A percentile compares a stretch with the other conserved stretches of the same genome.
Conservation (phyloP, 2,888 invertebrate species). For the Drosophila helvetica region DNA sequence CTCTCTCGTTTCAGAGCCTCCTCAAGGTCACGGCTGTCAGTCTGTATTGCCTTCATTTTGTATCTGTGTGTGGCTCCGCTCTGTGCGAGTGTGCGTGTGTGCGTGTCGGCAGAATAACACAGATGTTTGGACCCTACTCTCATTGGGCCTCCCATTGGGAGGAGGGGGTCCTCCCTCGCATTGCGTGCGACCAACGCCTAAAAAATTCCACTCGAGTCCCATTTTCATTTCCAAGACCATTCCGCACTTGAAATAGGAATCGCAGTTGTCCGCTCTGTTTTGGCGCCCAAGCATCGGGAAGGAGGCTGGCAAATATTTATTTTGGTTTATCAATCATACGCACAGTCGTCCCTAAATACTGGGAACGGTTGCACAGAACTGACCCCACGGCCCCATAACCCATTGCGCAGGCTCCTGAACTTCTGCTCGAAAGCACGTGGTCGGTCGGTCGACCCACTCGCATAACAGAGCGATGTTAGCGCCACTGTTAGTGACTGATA, state of each 20-base stretch:
- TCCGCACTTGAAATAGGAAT: background rate
- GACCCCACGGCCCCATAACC: background rate
- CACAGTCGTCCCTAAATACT: constrained; percentile 57
- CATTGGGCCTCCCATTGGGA: constrained; percentile 6
- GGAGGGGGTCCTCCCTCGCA: constrained; percentile 13
- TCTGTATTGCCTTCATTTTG: constrained; percentile 33
- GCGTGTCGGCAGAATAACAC: constrained; percentile 41
- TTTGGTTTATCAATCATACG: constrained; percentile 79
- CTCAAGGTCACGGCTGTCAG: constrained; percentile 74
- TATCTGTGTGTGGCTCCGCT: constrained; percentile 5
- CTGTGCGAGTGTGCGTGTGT: constrained; percentile 12
- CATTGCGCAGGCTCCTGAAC: constrained; percentile 62
- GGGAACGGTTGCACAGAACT: constrained; percentile 55
- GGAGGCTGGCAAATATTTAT: constrained; percentile 77
- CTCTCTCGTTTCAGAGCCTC: constrained; percentile 42
- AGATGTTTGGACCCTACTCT: constrained; percentile 44
- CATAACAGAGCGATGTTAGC: constrained; percentile 44
- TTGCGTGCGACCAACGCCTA: constrained; percentile 52
- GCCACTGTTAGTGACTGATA: too few species aligned
- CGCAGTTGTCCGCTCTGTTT: constrained; percentile 18
- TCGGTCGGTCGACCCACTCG: constrained; percentile 36
- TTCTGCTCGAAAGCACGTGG: constrained; percentile 60
- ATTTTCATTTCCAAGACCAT: constrained; percentile 1
- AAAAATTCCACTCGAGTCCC: constrained; percentile 25
- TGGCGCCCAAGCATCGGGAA: constrained; percentile 36